Conservation (phyloP, 2,888 invertebrate species). For the Aphodius sticticus region DNA sequence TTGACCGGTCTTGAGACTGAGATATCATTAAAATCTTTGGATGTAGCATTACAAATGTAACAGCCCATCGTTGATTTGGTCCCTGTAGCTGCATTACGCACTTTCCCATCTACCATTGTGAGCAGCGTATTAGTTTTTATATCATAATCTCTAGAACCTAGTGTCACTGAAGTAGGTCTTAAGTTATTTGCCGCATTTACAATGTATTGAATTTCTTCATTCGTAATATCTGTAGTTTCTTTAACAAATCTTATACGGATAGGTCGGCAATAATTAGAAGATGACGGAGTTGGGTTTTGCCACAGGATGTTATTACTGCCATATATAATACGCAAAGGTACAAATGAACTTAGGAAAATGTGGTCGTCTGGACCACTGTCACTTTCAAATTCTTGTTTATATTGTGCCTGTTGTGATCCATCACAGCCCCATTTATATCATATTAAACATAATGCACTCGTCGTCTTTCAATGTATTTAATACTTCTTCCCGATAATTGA, state of each 20-base stretch:
- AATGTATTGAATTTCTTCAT: constrained; percentile 42
- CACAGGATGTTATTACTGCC: constrained; percentile 40
- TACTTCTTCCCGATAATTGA: constrained; percentile 17
- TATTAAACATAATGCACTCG: too few species aligned
- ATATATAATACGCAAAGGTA: constrained; percentile 33
- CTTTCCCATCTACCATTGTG: constrained; percentile 35
- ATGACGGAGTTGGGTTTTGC: constrained; percentile 48
- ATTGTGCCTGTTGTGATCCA: constrained; percentile 47
- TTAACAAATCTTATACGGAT: constrained; percentile 47
- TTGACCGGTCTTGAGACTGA: constrained; percentile 28
- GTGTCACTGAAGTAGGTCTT: too few species aligned
- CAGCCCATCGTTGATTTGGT: constrained; percentile 41
- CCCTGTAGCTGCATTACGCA: constrained; percentile 32
- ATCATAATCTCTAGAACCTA: neutral
- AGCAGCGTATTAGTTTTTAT: constrained; percentile 38
- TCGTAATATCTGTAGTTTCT: constrained; percentile 45
- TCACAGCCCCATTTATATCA: constrained; percentile 47
- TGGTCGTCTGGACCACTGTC: constrained; percentile 41
- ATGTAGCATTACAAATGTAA: constrained; percentile 45
- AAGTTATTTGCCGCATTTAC: too few species aligned
- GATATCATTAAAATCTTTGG: constrained; percentile 43
- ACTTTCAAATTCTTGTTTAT: constrained; percentile 47
- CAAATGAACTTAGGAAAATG: constrained; percentile 48
- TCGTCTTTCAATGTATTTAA: constrained; percentile 16
- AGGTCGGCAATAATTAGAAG: constrained; percentile 46